Percentiles rank a stretch among this genome's conserved stretches.
Evolutionary conservation across 2,888 invertebrate genomes (phyloP).

Genomic region (Andrena flavipes): DNA sequence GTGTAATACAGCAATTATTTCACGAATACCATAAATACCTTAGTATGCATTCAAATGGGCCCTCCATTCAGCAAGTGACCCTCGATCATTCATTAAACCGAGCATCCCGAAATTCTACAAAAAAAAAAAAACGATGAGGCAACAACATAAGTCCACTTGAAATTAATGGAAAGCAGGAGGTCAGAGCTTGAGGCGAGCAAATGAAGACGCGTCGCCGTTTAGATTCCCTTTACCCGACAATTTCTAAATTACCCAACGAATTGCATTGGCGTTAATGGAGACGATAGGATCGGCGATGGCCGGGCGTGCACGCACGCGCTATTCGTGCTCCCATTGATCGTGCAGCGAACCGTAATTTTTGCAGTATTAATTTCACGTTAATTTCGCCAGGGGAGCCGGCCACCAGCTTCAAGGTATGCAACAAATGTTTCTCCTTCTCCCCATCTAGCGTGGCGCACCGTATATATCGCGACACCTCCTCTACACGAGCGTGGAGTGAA

Average conservation of each 20-base stretch:
- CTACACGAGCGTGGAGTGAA: slow-evolving; percentile 76
- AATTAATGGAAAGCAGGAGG: no score
- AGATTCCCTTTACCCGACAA: slow-evolving; percentile 9
- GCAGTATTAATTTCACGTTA: slow-evolving; percentile 41
- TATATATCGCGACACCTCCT: slow-evolving; percentile 65
- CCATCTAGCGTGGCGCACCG: slow-evolving; percentile 6
- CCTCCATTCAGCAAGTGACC: no score
- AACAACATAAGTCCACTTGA: no score
- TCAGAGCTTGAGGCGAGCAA: background rate
- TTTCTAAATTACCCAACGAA: slow-evolving; percentile 39
- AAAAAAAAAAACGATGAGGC: no score
- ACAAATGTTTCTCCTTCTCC: slow-evolving; percentile 36
- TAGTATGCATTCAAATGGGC: no score
- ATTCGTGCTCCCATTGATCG: slow-evolving; percentile 33
- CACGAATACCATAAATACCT: no score
- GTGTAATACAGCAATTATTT: no score
- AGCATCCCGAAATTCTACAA: no score
- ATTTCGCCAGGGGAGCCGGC: slow-evolving; percentile 15
- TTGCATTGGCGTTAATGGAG: background rate
- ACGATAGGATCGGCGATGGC: background rate
- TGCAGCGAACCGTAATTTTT: slow-evolving; percentile 40
- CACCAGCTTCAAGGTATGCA: slow-evolving; percentile 9
- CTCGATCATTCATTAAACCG: no score
- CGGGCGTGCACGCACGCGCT: background rate
- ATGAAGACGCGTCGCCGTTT: slow-evolving; percentile 9